Evolutionary conservation across 2,113 vertebrate genomes (phyloP), one percentile per base, ranked within the genome.

Genomic region (Xenopus laevis): DNA sequence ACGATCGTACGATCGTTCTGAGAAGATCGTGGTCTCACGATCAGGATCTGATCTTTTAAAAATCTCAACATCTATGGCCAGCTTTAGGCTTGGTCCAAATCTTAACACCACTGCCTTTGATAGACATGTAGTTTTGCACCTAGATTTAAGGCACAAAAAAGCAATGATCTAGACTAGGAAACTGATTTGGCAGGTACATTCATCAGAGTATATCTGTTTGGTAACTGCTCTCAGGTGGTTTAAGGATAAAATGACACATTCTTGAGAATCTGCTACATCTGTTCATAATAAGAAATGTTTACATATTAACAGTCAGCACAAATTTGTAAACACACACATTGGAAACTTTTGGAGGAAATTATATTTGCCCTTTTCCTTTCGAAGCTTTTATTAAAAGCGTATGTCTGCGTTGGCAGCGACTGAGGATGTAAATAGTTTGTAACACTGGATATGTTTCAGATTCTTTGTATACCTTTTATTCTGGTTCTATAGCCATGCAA

Each of bases 301-400:
- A 85, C 81, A 78, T 84, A 89, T 86, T 87, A 89, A 85, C 83
- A 84, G 86, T 82, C 83, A 80, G 84, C 82, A 87, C 83, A 91
- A 89, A 92, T 88, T 89, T 88, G 87, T 89, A 90, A 91, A 89
- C 87, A 89, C 18, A 80, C 84, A 79, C 79, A 78, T 86, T 83
- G 81, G 84, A 88, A 85, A 79, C 82, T 72, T 71, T 79, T 70
- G 79, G 68, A 86, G 82, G 86, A 87, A 79, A 83, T 11, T 71
- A 84, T 79, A 74, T 33, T 13, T 1, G 72, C 80, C 69, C 79
- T 84, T 78, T 84, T 83, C 81, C 73, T 74, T 80, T 74, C 83
- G 81, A 71, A 71, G 44, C 68, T 79, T 87, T 90, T 85, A 90
- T 91, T 91, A 80, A 85, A 91, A 87, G 84, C 80, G 4, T 77